Evolutionary conservation across 1,140 invertebrate species (phyloP).

Genomic region (Oncopodura yosiiana): DNA sequence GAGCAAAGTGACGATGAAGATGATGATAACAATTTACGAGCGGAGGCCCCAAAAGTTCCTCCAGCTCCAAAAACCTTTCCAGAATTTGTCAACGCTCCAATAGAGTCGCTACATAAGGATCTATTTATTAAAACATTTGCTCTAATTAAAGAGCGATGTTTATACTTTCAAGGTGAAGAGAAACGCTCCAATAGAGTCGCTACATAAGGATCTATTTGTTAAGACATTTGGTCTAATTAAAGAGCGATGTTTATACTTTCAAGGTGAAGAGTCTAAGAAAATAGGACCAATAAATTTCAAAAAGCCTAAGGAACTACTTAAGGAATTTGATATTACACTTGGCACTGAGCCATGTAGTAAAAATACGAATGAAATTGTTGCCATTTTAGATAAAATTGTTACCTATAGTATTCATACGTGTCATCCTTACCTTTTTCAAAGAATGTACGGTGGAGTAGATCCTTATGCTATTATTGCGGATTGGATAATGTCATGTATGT

Average conservation of each 20-base stretch:
- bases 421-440: too few species aligned
- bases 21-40: neutral
- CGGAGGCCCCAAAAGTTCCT: too few species aligned
- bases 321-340: neutral
- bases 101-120: neutral
- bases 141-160: neutral
- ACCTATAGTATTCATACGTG: too few species aligned
- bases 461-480: constrained; percentile 1
- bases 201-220: neutral
- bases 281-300: neutral
- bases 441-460: too few species aligned
- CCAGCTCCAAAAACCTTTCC: neutral
- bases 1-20: neutral
- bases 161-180: neutral
- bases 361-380: too few species aligned
- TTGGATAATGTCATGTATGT: neutral
- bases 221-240: neutral
- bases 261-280: neutral
- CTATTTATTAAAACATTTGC: neutral
- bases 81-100: neutral
- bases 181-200: neutral
- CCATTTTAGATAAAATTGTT: too few species aligned
- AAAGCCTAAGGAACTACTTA: neutral
- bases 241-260: neutral
- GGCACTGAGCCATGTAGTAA: neutral